Evolutionary conservation across 2,888 invertebrate genomes (phyloP).

Genomic region (Acleris sparsana): DNA sequence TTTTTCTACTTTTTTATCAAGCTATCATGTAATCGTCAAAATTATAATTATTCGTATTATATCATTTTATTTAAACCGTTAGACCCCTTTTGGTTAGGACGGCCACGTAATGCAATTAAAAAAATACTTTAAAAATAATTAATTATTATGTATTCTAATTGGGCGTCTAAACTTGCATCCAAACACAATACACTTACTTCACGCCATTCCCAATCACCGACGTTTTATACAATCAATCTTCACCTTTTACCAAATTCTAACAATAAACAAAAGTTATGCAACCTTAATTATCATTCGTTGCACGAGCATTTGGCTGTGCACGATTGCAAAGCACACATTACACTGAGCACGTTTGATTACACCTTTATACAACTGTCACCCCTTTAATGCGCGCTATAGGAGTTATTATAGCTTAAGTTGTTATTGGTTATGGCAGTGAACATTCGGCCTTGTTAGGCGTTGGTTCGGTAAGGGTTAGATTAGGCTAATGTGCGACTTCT

Average conservation of each 20-base stretch:
- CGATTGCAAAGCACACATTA: conserved; percentile 13
- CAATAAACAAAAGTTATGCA: conserved; percentile 24
- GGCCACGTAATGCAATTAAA: too few relatives aligned
- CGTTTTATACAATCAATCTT: conserved; percentile 4
- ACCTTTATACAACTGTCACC: neutral
- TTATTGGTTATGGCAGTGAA: conserved; percentile 18
- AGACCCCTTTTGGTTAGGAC: too few relatives aligned
- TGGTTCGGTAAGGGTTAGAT: conserved; percentile 7
- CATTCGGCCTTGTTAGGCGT: conserved; percentile 28
- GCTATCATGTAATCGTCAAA: too few relatives aligned
- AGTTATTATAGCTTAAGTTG: conserved; percentile 4
- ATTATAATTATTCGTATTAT: too few relatives aligned
- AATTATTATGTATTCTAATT: too few relatives aligned
- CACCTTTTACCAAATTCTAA: conserved; percentile 1
- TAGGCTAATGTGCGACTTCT: neutral
- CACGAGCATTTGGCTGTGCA: conserved; percentile 14
- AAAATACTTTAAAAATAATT: too few relatives aligned
- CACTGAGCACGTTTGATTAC: conserved; percentile 17
- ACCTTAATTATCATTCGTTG: conserved; percentile 21
- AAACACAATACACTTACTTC: too few relatives aligned
- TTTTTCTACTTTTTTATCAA: too few relatives aligned
- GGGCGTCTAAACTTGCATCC: too few relatives aligned
- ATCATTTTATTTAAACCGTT: too few relatives aligned
- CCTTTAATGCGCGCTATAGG: conserved; percentile 1
- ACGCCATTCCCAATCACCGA: too few relatives aligned